Base-by-base conservation (phyloP, 2,113 vertebrate species). In the Ochotona princeps region DNA sequence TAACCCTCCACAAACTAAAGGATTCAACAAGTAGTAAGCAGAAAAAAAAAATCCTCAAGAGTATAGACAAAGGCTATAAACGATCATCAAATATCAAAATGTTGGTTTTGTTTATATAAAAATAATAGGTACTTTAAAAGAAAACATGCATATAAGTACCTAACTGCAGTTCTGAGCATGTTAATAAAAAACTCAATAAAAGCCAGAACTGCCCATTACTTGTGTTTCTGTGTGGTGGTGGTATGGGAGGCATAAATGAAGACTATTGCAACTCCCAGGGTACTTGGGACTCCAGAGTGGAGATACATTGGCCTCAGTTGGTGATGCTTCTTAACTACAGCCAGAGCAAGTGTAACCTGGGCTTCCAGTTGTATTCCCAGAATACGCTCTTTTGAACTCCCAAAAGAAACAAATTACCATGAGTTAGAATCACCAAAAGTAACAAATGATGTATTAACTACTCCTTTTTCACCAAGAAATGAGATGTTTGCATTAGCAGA, bases 341-440 rank as follows among this genome's bases (percentile, higher is more conserved):
- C 3, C 44, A 11, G 69, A 51, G 25, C 14, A 82, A 63, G 76
- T 67, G 11, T 67, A 38, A 75, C 38, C 85, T 75, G 32, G 11
- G 28, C n/a, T 81, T 74, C 51, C 65, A 79, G 8, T 15, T 60
- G 83, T 87, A 44, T 92, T 75, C 79, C 76, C 21, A 69, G 47
- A 20, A 60, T 76, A 76, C 63, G 20, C 82, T 88, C 11, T 76
- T 87, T 81, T 72, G 6, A 54, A 21, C 47, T 90, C 60, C 74
- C 57, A 82, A 82, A 86, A 32, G 30, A 78, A 60, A 83, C 10
- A 86, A 83, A 87, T 15, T 7, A 54, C 61, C 20, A 20, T 82
- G 49, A 92, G 47, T 84, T n/a, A 63, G 92, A 94, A 66, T 76
- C 14, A 81, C 35, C 78, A 66, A 49, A 73, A 81, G 23, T 26